Base-by-base conservation (phyloP, 2,113 vertebrate species). In the Telmatochromis sp. region DNA sequence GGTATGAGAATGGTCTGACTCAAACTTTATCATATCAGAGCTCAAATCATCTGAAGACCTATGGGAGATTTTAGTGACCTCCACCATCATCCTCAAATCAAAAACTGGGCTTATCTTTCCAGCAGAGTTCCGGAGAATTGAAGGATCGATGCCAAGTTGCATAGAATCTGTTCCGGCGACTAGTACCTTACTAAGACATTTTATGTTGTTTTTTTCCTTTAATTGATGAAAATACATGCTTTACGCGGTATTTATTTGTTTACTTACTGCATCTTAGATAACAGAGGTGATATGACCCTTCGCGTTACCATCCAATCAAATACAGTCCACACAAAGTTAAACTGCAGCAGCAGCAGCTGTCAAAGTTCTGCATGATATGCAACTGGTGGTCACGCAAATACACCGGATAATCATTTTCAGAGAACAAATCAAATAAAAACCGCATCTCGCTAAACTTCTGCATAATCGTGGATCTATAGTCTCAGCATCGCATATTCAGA, bases 381-480 rank as follows among this genome's bases (percentile, higher is more conserved):
- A 94, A 92, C 93, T 92, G 75, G 92, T 93, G 89, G 81, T 58
- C 47, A 21, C 51, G 26, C 63, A 85, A 45, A 83, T 5, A 21
- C 84, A 63, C 57, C 31, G 4, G 80, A 86, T 85, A 71, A 87
- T 89, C 55, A 85, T 87, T 83, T 60, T 33, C 81, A 50, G 31
- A 28, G 82, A 92, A 55, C 57, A 91, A 89, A 91, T 91, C 53
- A 84, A 87, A 91, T 89, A 81, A 89, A 78, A 78, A 42, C 55
- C 40, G 23, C 73, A 17, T 90, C 87, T 82, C 89, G 92, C 89
- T 91, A 89, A 92, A 89, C 84, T 83, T 86, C 83, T 82, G 55
- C 93, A 85, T 92, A 92, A 93, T 91, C 81, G 89, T 84, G 53
- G 80, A 90, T 91, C 87, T 86, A 93, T 87, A 89, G 88, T 93